Evolutionary conservation across 2,888 invertebrate species (phyloP).

Genomic region (Anoplius nigerrimus): DNA sequence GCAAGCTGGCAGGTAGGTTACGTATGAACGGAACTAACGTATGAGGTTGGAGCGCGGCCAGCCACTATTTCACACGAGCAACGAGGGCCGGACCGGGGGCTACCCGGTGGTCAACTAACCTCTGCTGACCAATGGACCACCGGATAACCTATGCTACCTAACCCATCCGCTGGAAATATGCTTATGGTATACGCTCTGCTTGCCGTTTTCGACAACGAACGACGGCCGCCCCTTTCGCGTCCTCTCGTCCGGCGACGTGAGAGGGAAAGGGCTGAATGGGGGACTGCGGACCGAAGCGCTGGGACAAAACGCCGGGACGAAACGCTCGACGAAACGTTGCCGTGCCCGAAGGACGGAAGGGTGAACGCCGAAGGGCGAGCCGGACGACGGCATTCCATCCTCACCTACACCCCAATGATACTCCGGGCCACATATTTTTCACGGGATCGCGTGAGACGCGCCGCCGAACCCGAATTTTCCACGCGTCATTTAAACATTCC

Average conservation of each 20-base stretch:
- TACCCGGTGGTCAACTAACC: conserved; percentile 63
- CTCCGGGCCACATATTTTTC: too few species aligned
- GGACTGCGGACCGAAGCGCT: too few species aligned
- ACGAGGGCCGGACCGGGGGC: conserved; percentile 52
- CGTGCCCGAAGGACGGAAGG: background rate
- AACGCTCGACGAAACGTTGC: background rate
- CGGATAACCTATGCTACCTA: conserved; percentile 68
- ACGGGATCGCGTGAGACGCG: too few species aligned
- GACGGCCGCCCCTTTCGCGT: conserved; percentile 41
- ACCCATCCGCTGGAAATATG: conserved; percentile 68
- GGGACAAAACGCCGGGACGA: too few species aligned
- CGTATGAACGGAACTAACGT: conserved; percentile 70
- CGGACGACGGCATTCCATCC: too few species aligned
- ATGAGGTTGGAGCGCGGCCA: conserved; percentile 72
- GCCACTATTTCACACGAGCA: conserved; percentile 70
- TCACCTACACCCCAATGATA: too few species aligned
- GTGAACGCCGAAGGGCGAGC: too few species aligned
- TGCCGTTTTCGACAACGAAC: conserved; percentile 49
- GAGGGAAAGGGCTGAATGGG: background rate
- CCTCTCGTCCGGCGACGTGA: conserved; percentile 14
- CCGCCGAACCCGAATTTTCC: too few species aligned
- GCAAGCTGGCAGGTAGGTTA: conserved; percentile 65
- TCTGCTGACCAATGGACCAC: conserved; percentile 70
- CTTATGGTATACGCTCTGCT: conserved; percentile 59
- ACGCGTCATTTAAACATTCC: too few species aligned